A percentile compares a stretch with the other conserved stretches of the same genome.
Evolutionary conservation across 2,888 invertebrate genomes (phyloP).

Genomic region (Saturnia japonica): DNA sequence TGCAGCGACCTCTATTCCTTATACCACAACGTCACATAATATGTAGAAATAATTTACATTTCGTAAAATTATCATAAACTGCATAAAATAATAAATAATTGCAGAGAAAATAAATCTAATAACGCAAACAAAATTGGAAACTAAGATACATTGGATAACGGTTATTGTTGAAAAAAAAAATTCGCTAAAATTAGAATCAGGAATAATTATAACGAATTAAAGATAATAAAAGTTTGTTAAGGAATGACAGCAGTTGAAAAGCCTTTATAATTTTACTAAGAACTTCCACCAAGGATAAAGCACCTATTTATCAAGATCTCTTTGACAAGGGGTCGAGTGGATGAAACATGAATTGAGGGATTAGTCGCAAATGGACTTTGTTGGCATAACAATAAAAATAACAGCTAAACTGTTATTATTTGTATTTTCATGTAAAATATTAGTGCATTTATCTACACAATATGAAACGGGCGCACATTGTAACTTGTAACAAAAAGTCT

Average conservation of each 20-base stretch:
- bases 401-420: not conserved
- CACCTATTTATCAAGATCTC: conserved; percentile 5
- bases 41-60: too few species aligned
- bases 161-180: not conserved
- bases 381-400: not conserved
- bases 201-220: not conserved
- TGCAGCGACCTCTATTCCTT: too few species aligned
- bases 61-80: too few species aligned
- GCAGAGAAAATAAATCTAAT: not conserved
- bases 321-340: conserved; percentile 7
- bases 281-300: not conserved
- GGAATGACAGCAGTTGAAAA: not conserved
- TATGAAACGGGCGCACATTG: too few species aligned
- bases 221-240: not conserved
- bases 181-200: not conserved
- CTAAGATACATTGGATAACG: not conserved
- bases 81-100: too few species aligned
- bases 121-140: not conserved
- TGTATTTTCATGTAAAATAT: too few species aligned
- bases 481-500: too few species aligned
- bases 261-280: not conserved
- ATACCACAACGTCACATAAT: too few species aligned
- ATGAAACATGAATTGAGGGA: not conserved
- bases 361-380: not conserved
- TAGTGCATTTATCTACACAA: too few species aligned